Percentiles rank a stretch among this genome's conserved stretches.
Conservation (phyloP, 2,888 invertebrate genomes). For the Apamea crenata region DNA sequence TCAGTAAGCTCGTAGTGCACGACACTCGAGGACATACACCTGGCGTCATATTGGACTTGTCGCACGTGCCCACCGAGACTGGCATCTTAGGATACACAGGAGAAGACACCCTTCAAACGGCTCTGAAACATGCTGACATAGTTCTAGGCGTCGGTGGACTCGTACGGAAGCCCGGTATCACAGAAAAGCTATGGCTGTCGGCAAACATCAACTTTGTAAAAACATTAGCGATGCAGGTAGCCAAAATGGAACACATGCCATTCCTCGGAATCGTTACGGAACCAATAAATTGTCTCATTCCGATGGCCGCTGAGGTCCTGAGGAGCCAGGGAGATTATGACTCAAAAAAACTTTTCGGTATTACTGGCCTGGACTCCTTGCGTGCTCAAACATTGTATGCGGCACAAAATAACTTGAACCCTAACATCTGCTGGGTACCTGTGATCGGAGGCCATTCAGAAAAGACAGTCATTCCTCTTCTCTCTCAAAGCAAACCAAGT, state of each 20-base stretch:
- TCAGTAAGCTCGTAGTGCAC: constrained; percentile 91
- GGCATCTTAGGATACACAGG: constrained; percentile 78
- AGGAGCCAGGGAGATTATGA: constrained; percentile 88
- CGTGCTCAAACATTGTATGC: constrained; percentile 94
- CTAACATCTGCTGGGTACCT: constrained; percentile 92
- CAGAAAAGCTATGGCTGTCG: constrained; percentile 91
- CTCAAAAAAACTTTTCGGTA: constrained; percentile 92
- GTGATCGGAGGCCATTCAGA: constrained; percentile 95
- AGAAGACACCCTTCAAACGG: constrained; percentile 74
- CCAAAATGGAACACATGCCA: constrained; percentile 79
- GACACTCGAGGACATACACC: constrained; percentile 83
- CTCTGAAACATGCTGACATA: constrained; percentile 90
- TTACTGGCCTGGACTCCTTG: constrained; percentile 93
- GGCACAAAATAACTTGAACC: constrained; percentile 91
- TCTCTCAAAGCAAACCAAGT: constrained; percentile 92
- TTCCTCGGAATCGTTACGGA: constrained; percentile 85
- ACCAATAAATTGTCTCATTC: constrained; percentile 85
- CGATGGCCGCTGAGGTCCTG: constrained; percentile 86
- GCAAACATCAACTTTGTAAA: constrained; percentile 84
- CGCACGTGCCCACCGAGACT: constrained; percentile 84
- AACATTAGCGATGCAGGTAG: constrained; percentile 75
- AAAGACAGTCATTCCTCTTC: constrained; percentile 93
- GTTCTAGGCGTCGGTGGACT: constrained; percentile 92
- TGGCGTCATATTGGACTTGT: constrained; percentile 85
- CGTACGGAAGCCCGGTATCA: constrained; percentile 90